Evolutionary conservation across 2,113 vertebrate genomes (phyloP).

Genomic region (Calyptommatus sinebrachiatus): DNA sequence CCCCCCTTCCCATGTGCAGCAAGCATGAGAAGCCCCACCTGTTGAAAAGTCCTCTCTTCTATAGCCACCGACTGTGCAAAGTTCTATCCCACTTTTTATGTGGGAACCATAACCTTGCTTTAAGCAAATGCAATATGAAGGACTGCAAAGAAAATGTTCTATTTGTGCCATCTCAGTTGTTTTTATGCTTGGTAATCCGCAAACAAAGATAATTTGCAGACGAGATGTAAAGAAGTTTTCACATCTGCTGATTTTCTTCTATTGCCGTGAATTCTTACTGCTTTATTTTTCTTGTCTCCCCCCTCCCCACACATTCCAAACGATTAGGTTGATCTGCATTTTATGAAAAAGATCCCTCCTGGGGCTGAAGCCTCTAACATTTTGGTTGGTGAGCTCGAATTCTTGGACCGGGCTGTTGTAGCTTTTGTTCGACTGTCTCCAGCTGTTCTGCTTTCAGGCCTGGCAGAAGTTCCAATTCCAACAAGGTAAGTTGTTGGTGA

Average conservation of each 20-base stretch:
- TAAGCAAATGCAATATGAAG: not conserved
- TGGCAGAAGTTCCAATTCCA: conserved; percentile 93
- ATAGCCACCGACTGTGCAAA: too few species aligned
- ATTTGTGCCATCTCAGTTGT: not conserved
- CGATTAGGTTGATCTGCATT: conserved; percentile 91
- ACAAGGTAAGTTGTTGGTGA: conserved; percentile 78
- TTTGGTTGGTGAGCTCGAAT: conserved; percentile 91
- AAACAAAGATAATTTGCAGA: not conserved
- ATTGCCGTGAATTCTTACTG: conserved; percentile 11
- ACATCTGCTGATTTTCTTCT: not conserved
- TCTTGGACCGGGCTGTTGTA: conserved; percentile 88
- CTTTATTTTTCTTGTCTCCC: conserved; percentile 9
- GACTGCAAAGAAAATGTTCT: not conserved
- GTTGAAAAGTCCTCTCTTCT: too few species aligned
- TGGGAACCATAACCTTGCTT: not conserved
- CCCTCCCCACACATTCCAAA: not conserved
- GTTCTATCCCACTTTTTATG: too few species aligned
- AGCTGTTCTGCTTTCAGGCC: conserved; percentile 85
- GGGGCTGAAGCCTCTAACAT: conserved; percentile 96
- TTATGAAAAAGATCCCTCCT: conserved; percentile 97
- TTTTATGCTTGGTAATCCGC: not conserved
- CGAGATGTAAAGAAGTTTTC: not conserved
- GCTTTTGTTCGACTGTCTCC: conserved; percentile 94
- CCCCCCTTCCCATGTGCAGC: too few species aligned
- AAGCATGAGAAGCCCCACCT: too few species aligned